phyloP scores from a whole-genome alignment of 2,113 vertebrate genomes.

The Coryphaenoides rupestris region DNA sequence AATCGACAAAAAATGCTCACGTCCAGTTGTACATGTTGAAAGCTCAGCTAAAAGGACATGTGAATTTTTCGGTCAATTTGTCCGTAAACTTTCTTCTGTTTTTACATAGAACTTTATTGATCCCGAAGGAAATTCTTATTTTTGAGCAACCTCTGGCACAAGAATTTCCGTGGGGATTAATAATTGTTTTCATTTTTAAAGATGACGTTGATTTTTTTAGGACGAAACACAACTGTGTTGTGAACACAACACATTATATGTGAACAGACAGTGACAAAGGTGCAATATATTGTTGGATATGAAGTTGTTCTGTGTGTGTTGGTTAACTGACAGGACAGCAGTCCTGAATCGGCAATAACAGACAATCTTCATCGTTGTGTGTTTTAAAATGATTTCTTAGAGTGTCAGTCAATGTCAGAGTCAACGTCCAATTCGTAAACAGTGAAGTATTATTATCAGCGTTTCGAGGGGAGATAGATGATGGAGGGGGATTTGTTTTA shows the following conservation, averaged over 20 bases:
- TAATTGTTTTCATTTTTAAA: too few relatives aligned
- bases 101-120: conserved; percentile 39
- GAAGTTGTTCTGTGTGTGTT: conserved; percentile 73
- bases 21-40: conserved; percentile 13
- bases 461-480: conserved; percentile 30
- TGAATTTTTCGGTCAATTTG: not conserved
- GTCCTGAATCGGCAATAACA: conserved; percentile 73
- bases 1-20: not conserved
- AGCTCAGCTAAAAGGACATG: conserved; percentile 14
- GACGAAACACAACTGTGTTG: conserved; percentile 55
- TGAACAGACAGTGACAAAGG: conserved; percentile 77
- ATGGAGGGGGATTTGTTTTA: conserved; percentile 41
- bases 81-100: not conserved
- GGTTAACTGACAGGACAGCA: conserved; percentile 59
- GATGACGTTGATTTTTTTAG: conserved; percentile 39
- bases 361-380: conserved; percentile 73
- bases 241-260: conserved; percentile 60
- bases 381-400: conserved; percentile 54
- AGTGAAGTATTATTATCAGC: conserved; percentile 35
- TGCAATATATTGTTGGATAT: conserved; percentile 73
- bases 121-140: too few relatives aligned
- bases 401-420: conserved; percentile 53
- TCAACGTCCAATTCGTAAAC: conserved; percentile 12
- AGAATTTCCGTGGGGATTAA: conserved; percentile 44
- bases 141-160: too few relatives aligned